Evolutionary conservation across 1,140 invertebrate species (phyloP).

Genomic region (Ceratosolen fusciceps): DNA sequence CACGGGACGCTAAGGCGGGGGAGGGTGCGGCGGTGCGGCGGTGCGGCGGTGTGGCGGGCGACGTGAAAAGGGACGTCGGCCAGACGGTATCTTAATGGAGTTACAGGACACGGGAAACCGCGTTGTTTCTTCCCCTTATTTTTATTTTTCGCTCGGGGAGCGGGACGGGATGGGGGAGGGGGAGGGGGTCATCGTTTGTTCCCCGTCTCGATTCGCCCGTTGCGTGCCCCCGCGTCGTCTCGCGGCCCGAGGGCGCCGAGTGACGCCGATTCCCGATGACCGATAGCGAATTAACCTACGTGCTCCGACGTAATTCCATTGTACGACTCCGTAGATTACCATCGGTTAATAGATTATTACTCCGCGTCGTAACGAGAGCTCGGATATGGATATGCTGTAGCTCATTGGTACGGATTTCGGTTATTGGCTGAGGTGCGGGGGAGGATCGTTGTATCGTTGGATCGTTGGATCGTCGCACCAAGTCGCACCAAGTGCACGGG

Average conservation of each 20-base stretch:
- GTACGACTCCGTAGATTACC: neutral
- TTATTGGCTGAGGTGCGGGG: too few species aligned
- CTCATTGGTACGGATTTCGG: too few species aligned
- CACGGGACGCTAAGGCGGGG: too few species aligned
- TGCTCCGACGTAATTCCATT: neutral
- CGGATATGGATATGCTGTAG: too few species aligned
- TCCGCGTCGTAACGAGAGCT: too few species aligned
- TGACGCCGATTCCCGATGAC: neutral
- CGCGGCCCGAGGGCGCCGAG: neutral
- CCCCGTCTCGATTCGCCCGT: neutral
- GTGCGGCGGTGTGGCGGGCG: neutral
- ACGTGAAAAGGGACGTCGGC: neutral
- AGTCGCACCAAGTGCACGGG: too few species aligned
- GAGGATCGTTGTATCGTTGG: too few species aligned
- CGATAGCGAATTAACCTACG: too few species aligned
- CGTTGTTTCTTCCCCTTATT: neutral
- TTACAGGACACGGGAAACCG: slow-evolving; percentile 6
- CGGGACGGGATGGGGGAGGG: neutral
- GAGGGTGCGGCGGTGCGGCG: too few species aligned
- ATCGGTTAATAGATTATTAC: neutral
- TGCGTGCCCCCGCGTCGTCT: slow-evolving; percentile 7
- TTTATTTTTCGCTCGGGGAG: slow-evolving; percentile 6
- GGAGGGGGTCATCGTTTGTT: neutral
- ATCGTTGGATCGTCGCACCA: too few species aligned
- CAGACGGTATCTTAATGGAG: neutral